Base-by-base conservation (phyloP, 2,113 vertebrate genomes). In the Poecile atricapillus region DNA sequence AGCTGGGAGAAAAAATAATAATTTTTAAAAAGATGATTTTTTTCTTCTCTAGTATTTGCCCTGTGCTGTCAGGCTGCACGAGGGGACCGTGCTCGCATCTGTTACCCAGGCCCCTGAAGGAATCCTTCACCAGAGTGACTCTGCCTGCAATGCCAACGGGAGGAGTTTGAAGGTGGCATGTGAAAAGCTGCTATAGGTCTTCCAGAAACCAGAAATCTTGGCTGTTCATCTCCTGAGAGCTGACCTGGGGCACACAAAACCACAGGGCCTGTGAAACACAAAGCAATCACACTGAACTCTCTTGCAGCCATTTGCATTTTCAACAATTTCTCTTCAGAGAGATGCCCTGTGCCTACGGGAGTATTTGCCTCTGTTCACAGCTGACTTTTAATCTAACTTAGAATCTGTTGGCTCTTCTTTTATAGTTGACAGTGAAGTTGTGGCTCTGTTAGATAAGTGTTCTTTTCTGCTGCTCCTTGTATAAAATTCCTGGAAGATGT, bases 281-380 rank as follows among this genome's bases (percentile, higher is more conserved):
- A 73, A 87, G 80, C 64, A 81, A 71, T 60, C 83, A 12, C 73
- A 39, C 49, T 60, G 67, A 90, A 89, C 76, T 82, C 82, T 52
- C 80, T 47, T 31, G 47, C 64, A 93, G 68, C 41, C 62, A 94
- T 94, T 86, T 97, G 90, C 93, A 93, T 97, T 93, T 89, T 95
- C 89, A 95, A 95, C 77, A 65, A 62, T 79, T 85, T 79, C 69
- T 91, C 83, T 92, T 94, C 92, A 87, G 93, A 96, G 88, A 68
- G 49, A 65, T 87, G 76, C 33, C 77, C 65, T 82, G 68, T 49
- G 89, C 93, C 88, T 94, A 68, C 2, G 5, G 94, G 88, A 96
- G 56, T 84, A 94, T 84, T 89, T 84, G 89, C 65, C 88, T 94
- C 85, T 92, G 17, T 81, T 90, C 3, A 0, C 76, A 64, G 73